phyloP scores from a whole-genome alignment of 2,797 vertebrate species.

The Micromesistius poutassou region DNA sequence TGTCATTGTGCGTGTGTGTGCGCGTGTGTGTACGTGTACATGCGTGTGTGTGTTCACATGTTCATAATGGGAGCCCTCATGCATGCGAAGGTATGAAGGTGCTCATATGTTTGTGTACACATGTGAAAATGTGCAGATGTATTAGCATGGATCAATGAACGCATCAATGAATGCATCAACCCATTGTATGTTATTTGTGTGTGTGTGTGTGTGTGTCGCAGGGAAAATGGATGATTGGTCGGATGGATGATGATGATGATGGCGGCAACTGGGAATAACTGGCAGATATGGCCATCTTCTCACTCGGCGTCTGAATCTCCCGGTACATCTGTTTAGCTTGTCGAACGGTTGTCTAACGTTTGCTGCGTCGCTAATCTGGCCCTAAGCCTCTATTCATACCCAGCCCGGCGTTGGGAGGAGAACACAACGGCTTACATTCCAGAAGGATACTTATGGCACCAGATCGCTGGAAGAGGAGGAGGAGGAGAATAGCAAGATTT shows the following conservation, averaged over 20 bases:
- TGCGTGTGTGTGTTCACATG: neutral
- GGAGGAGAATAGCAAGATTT: conserved; percentile 12
- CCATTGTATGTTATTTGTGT: neutral
- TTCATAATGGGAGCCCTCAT: conserved; percentile 2
- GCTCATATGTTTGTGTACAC: neutral
- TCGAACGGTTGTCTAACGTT: conserved; percentile 27
- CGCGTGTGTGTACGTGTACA: conserved; percentile 11
- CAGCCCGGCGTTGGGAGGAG: conserved; percentile 14
- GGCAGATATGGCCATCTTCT: neutral
- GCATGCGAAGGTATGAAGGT: neutral
- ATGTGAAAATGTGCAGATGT: conserved; percentile 12
- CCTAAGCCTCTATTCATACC: conserved; percentile 21
- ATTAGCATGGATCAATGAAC: conserved; percentile 7
- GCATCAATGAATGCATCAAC: too few species aligned
- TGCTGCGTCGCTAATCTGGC: conserved; percentile 16
- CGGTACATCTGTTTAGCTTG: conserved; percentile 9
- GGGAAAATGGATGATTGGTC: conserved; percentile 20
- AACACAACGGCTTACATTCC: neutral
- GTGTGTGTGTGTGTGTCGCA: neutral
- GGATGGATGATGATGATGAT: neutral
- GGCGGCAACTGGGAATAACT: neutral
- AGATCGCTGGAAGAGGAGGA: neutral
- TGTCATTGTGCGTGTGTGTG: conserved; percentile 8
- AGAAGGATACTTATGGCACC: neutral
- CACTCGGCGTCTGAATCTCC: conserved; percentile 18